Conservation (phyloP, 2,113 vertebrate species). For the Peucedramus taeniatus region DNA sequence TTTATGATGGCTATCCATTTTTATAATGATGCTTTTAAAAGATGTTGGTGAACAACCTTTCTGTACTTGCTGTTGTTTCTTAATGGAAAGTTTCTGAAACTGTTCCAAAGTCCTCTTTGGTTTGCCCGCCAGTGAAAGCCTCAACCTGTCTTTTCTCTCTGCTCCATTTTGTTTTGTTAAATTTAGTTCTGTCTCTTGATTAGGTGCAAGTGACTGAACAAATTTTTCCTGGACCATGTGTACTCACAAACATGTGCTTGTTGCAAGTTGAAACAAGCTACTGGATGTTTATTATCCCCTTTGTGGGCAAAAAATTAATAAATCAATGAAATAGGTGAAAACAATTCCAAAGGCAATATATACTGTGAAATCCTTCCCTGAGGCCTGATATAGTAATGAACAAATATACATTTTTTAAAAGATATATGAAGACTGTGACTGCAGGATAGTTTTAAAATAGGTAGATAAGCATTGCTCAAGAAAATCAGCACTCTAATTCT, state of each 20-base stretch:
- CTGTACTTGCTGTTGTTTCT: background rate
- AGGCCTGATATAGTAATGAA: background rate
- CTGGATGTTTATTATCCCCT: background rate
- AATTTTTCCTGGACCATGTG: background rate
- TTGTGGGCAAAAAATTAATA: background rate
- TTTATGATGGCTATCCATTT: background rate
- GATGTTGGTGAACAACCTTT: background rate
- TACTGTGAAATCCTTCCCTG: background rate
- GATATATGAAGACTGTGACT: background rate
- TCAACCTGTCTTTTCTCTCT: background rate
- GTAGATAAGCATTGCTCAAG: background rate
- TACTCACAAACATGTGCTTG: background rate
- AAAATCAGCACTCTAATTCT: background rate
- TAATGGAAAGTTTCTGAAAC: slow-evolving; percentile 2
- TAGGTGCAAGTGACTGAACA: background rate
- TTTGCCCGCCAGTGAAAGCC: background rate
- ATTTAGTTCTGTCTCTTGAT: slow-evolving; percentile 19
- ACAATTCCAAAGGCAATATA: background rate
- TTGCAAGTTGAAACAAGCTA: background rate
- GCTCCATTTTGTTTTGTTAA: background rate
- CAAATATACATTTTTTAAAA: background rate
- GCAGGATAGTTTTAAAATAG: background rate
- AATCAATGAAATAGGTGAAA: background rate
- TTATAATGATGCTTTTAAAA: background rate
- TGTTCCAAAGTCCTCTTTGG: background rate